phyloP scores from a whole-genome alignment of 2,888 invertebrate genomes.

The Drosophila diplacantha region DNA sequence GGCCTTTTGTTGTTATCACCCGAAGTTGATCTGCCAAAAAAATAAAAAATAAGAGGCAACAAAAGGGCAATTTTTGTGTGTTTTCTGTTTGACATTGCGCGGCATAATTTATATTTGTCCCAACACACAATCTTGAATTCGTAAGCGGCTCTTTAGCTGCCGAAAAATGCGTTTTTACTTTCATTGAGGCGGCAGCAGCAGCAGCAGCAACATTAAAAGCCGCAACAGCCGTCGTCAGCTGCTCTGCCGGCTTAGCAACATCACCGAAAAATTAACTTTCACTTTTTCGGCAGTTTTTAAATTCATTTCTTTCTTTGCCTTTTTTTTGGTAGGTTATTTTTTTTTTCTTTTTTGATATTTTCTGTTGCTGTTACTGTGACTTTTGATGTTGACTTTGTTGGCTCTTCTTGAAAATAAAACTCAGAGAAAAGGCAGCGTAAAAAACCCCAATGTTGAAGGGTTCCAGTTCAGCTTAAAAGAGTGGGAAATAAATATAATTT shows the following conservation, averaged over 20 bases:
- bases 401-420: conserved; percentile 37
- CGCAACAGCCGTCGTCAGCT: conserved; percentile 30
- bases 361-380: conserved; percentile 37
- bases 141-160: conserved; percentile 47
- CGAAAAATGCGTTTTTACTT: conserved; percentile 73
- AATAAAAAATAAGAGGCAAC: conserved; percentile 28
- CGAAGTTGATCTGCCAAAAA: conserved; percentile 50
- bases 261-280: conserved; percentile 74
- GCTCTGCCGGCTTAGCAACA: conserved; percentile 64
- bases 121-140: conserved; percentile 50
- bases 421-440: conserved; percentile 10
- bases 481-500: conserved; percentile 45
- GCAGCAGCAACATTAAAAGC: conserved; percentile 8
- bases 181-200: conserved; percentile 58
- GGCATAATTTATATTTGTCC: conserved; percentile 61
- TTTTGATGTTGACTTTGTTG: conserved; percentile 35
- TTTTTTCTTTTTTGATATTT: conserved; percentile 44
- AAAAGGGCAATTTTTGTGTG: conserved; percentile 52
- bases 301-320: conserved; percentile 65
- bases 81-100: conserved; percentile 51
- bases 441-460: conserved; percentile 27
- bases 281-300: conserved; percentile 77
- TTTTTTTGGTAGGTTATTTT: conserved; percentile 27
- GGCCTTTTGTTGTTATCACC: conserved; percentile 51
- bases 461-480: conserved; percentile 29